A percentile compares a stretch with the other conserved stretches of the same genome.
These are phyloP conservation scores for Todiramphus chloris DNA, from an alignment of 2,113 vertebrate genomes.

Conservation along the genomic window DNA sequence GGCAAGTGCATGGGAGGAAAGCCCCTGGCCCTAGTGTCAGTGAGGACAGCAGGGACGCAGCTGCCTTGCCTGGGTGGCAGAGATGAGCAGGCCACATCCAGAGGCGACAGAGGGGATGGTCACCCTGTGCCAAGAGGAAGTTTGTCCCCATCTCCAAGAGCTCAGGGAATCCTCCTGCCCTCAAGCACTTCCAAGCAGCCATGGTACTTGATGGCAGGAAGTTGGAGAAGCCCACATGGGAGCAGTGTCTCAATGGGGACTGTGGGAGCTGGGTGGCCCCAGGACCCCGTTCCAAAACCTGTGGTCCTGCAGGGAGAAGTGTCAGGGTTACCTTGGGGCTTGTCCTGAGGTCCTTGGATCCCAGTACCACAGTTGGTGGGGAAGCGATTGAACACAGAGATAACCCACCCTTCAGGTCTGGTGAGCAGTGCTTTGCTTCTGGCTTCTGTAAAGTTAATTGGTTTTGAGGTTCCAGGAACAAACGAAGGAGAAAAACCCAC, in stretches of 20 bases:
- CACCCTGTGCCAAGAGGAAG: background rate
- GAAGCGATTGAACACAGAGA: conserved; percentile 19
- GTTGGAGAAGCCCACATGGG: background rate
- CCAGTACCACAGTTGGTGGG: background rate
- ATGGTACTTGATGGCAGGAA: background rate
- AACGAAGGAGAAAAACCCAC: conserved; percentile 57
- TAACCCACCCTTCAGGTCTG: conserved; percentile 46
- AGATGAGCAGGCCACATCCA: background rate
- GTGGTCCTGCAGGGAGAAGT: background rate
- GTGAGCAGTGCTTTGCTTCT: conserved; percentile 48
- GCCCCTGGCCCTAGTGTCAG: background rate
- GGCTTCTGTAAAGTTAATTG: conserved; percentile 72
- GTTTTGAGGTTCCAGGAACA: conserved; percentile 70
- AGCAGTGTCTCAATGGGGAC: fast-evolving
- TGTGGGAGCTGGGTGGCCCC: background rate
- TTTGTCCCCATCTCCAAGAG: background rate
- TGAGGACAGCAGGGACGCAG: fast-evolving
- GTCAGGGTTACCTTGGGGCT: background rate
- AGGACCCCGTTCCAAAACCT: background rate
- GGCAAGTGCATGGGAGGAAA: background rate
- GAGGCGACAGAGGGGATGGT: background rate
- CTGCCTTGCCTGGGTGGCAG: background rate
- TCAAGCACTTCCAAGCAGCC: background rate
- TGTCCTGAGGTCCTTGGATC: background rate
- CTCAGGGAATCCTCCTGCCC: background rate